Conservation (phyloP, 2,797 vertebrate species). For the Falco rusticolus region DNA sequence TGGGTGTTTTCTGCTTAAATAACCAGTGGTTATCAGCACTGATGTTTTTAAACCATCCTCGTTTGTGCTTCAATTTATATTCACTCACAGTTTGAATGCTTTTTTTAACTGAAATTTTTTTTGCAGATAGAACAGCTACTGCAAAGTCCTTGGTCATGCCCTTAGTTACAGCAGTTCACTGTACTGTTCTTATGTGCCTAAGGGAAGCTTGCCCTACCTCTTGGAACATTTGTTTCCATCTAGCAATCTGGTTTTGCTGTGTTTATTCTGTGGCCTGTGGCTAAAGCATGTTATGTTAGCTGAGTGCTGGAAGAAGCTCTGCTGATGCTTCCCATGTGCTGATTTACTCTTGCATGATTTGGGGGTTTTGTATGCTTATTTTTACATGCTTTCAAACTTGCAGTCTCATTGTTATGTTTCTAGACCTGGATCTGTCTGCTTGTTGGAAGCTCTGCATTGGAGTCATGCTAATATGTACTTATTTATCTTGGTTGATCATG, state of each 20-base stretch:
- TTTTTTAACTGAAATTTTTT: not conserved
- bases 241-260: constrained; percentile 44
- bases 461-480: not conserved
- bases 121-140: not conserved
- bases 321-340: constrained; percentile 18
- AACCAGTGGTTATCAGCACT: not conserved
- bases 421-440: not conserved
- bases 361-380: not conserved
- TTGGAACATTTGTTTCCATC: constrained; percentile 61
- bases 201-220: constrained; percentile 31
- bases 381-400: not conserved
- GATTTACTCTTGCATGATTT: not conserved
- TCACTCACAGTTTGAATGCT: not conserved
- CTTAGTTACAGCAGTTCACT: not conserved
- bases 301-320: constrained; percentile 21
- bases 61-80: not conserved
- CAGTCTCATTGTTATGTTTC: not conserved
- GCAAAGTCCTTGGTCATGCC: not conserved
- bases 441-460: not conserved
- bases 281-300: constrained; percentile 40
- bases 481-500: not conserved
- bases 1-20: not conserved
- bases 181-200: not conserved
- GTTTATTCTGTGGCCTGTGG: constrained; percentile 59
- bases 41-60: not conserved